These are phyloP conservation scores for Papilio xuthus DNA, from an alignment of 1,140 invertebrate species.

Conservation along the genomic window DNA sequence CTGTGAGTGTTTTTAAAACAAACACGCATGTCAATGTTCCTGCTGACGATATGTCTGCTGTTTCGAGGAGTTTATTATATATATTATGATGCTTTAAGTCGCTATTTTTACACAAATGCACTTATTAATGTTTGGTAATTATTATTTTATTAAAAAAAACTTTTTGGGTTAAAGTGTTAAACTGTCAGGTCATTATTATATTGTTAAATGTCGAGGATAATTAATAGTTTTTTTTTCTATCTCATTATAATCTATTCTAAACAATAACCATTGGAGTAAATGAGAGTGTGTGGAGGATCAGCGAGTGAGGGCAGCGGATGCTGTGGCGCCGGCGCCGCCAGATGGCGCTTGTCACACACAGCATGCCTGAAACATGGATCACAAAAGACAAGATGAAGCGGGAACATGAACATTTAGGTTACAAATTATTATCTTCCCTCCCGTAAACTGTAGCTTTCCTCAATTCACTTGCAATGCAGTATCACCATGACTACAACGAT, in stretches of 20 bases:
- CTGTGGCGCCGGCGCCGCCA: conserved; percentile 59
- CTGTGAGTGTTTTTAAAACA: conserved; percentile 54
- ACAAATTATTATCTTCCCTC: no score
- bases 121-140: no score
- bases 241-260: not conserved
- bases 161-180: no score
- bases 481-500: no score
- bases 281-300: not conserved
- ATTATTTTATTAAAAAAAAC: no score
- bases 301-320: conserved; percentile 53
- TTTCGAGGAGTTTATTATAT: conserved; percentile 28
- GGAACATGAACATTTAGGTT: not conserved
- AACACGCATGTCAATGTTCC: conserved; percentile 46
- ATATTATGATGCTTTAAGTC: not conserved
- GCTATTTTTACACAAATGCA: not conserved
- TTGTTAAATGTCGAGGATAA: no score
- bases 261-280: not conserved
- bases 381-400: conserved; percentile 32
- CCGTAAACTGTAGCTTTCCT: no score
- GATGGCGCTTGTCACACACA: conserved; percentile 55
- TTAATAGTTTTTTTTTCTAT: not conserved
- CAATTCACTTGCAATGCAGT: no score
- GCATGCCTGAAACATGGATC: conserved; percentile 41
- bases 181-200: no score
- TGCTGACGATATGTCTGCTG: conserved; percentile 8